Percentiles rank a stretch among this genome's conserved stretches.
Conservation (phyloP, 2,797 vertebrate species). For the Molossus alvarezi region DNA sequence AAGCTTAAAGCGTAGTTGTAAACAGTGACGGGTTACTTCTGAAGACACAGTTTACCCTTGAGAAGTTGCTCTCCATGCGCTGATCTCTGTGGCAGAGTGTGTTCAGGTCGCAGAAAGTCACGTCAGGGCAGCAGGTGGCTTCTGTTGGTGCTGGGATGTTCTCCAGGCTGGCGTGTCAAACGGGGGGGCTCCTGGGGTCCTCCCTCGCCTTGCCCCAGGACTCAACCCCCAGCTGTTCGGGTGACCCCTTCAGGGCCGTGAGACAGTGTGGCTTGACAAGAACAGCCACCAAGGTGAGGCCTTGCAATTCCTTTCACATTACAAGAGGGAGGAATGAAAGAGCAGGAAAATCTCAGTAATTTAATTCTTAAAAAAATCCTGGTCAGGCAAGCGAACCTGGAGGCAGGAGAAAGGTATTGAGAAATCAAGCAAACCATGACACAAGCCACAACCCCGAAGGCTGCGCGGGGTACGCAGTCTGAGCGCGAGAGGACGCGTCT, state of each 20-base stretch:
- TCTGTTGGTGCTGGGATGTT: not conserved
- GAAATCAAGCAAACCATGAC: constrained; percentile 60
- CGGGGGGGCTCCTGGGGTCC: not conserved
- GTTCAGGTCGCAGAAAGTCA: not conserved
- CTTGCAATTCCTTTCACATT: not conserved
- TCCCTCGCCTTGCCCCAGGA: not conserved
- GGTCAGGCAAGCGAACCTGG: constrained; percentile 45
- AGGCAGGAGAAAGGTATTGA: constrained; percentile 54
- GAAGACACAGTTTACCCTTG: not conserved
- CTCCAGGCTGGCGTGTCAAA: not conserved
- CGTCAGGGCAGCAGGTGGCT: not conserved
- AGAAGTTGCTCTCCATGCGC: accelerated
- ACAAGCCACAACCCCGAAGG: not conserved
- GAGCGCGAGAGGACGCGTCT: not conserved
- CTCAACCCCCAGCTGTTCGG: not conserved
- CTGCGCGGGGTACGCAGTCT: not conserved
- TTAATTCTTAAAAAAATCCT: constrained; percentile 46
- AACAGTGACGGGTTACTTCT: not conserved
- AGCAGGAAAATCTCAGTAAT: constrained; percentile 9
- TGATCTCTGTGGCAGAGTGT: not conserved
- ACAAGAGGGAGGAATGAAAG: not conserved
- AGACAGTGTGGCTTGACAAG: not conserved
- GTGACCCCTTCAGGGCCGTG: too few relatives aligned
- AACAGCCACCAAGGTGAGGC: not conserved
- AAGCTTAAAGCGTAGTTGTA: not conserved